Conservation (phyloP, 1,140 invertebrate species). For the Neodiprion virginianus region DNA sequence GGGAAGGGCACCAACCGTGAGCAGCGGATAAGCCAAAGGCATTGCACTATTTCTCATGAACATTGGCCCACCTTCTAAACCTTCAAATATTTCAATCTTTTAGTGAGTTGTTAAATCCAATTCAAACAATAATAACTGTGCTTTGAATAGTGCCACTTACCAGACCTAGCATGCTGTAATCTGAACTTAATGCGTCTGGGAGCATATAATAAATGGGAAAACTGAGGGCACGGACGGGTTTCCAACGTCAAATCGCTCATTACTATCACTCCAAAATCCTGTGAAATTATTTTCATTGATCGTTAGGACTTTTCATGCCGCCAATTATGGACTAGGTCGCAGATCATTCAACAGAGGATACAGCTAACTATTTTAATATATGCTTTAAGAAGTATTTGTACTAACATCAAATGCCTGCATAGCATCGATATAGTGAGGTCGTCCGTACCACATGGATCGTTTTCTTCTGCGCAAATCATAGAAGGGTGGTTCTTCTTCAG, state of each 20-base stretch:
- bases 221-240: conserved; percentile 60
- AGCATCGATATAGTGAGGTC: conserved; percentile 53
- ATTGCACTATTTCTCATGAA: conserved; percentile 36
- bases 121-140: too few relatives aligned
- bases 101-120: background rate
- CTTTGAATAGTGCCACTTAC: background rate
- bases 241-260: conserved; percentile 63
- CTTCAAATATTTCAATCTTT: background rate
- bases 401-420: conserved; percentile 60
- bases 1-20: conserved; percentile 26
- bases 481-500: conserved; percentile 28
- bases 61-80: conserved; percentile 2
- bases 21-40: conserved; percentile 48
- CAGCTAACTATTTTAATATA: conserved; percentile 6
- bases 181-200: background rate
- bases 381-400: conserved; percentile 9
- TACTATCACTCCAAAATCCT: conserved; percentile 64
- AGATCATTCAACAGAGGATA: conserved; percentile 8
- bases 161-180: background rate
- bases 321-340: too few relatives aligned
- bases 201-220: background rate
- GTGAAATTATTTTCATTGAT: conserved; percentile 22
- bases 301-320: background rate
- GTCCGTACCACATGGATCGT: conserved; percentile 35
- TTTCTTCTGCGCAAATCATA: conserved; percentile 35